Evolutionary conservation across 1,140 invertebrate genomes (phyloP).

Genomic region (Anoplophora glabripennis): DNA sequence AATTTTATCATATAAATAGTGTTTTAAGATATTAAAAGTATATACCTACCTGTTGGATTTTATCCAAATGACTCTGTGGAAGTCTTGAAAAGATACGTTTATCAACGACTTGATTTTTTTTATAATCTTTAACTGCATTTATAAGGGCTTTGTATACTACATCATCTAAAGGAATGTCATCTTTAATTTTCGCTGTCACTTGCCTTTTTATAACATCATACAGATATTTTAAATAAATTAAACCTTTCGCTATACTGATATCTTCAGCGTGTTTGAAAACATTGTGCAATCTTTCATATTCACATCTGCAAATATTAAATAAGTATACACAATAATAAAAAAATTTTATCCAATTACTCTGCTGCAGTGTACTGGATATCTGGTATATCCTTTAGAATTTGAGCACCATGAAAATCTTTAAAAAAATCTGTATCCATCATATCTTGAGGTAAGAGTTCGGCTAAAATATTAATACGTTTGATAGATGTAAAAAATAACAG

Average conservation of each 20-base stretch:
- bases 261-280: constrained; percentile 28
- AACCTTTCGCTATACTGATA: constrained; percentile 14
- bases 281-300: constrained; percentile 26
- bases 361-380: too few relatives aligned
- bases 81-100: constrained; percentile 23
- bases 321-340: neutral
- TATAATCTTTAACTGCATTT: constrained; percentile 22
- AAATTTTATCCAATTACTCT: neutral
- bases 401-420: too few relatives aligned
- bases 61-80: constrained; percentile 23
- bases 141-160: constrained; percentile 21
- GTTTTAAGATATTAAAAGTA: neutral
- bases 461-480: too few relatives aligned
- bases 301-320: constrained; percentile 24
- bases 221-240: constrained; percentile 29
- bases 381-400: too few relatives aligned
- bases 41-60: constrained; percentile 18
- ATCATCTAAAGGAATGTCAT: constrained; percentile 28
- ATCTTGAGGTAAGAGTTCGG: too few relatives aligned
- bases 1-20: neutral
- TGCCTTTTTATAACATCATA: constrained; percentile 24
- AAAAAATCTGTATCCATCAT: too few relatives aligned
- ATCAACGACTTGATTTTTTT: constrained; percentile 8
- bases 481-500: too few relatives aligned
- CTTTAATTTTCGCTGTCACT: constrained; percentile 11